Percentiles rank a stretch among this genome's conserved stretches.
Evolutionary conservation across 2,113 vertebrate species (phyloP).

Genomic region (Pterophyllum scalare): DNA sequence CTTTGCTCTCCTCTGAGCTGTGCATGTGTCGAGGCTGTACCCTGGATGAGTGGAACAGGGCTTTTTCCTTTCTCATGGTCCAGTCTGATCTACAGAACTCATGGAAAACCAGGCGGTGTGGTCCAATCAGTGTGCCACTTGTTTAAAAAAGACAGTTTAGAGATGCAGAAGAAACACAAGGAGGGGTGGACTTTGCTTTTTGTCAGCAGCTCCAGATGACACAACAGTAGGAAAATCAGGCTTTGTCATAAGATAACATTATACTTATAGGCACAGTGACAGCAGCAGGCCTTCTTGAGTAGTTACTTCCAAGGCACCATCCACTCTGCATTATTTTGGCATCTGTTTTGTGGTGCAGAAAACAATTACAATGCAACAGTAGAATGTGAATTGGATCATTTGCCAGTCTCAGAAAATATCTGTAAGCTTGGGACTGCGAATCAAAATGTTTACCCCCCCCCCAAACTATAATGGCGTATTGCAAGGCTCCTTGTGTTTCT

Average conservation of each 20-base stretch:
- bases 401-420: conserved; percentile 74
- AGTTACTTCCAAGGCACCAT: conserved; percentile 43
- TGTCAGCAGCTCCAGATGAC: conserved; percentile 24
- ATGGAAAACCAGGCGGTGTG: conserved; percentile 48
- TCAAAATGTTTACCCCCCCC: conserved; percentile 65
- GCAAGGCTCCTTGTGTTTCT: conserved; percentile 51
- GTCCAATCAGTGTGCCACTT: conserved; percentile 42
- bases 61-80: conserved; percentile 30
- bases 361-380: conserved; percentile 69
- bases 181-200: conserved; percentile 52
- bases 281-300: conserved; percentile 12
- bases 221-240: conserved; percentile 25
- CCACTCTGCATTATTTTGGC: conserved; percentile 43
- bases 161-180: conserved; percentile 46
- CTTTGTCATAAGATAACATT: conserved; percentile 37
- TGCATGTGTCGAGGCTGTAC: conserved; percentile 3
- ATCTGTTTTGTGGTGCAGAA: conserved; percentile 62
- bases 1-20: conserved; percentile 18
- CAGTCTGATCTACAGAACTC: conserved; percentile 35
- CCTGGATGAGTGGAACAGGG: conserved; percentile 4
- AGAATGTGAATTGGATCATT: conserved; percentile 70
- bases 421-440: conserved; percentile 65
- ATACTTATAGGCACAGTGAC: conserved; percentile 22
- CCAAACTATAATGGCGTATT: conserved; percentile 60
- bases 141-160: conserved; percentile 31